These are phyloP conservation scores for Phorcus lineatus DNA, from an alignment of 2,888 invertebrate genomes.

Conservation along the genomic window DNA sequence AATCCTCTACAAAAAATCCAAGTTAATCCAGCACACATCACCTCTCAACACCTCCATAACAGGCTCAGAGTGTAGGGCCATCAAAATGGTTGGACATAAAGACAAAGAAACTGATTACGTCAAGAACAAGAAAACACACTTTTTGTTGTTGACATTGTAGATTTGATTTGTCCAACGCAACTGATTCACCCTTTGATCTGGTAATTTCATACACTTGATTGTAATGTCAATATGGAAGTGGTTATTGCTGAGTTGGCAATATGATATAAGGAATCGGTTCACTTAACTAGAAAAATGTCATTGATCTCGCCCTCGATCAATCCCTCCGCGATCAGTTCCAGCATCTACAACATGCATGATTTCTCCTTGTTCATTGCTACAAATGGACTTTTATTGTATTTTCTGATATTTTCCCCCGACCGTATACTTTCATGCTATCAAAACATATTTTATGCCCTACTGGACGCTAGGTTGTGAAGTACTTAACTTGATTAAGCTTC, in stretches of 20 bases:
- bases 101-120: no score
- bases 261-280: background rate
- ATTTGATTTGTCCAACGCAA: no score
- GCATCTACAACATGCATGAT: background rate
- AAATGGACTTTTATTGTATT: slow-evolving; percentile 13
- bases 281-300: background rate
- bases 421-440: background rate
- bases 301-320: background rate
- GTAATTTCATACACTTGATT: background rate
- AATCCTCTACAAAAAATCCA: no score
- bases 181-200: background rate
- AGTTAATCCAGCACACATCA: no score
- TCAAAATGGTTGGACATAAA: no score
- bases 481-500: no score
- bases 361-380: background rate
- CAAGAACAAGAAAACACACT: no score
- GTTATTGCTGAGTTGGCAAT: background rate
- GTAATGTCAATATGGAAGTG: background rate
- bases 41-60: no score
- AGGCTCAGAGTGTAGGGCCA: no score
- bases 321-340: background rate
- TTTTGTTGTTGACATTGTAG: no score
- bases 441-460: background rate
- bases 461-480: no score
- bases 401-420: background rate